Base-by-base conservation (phyloP, 2,888 invertebrate species). In the Hoplodrina ambigua region DNA sequence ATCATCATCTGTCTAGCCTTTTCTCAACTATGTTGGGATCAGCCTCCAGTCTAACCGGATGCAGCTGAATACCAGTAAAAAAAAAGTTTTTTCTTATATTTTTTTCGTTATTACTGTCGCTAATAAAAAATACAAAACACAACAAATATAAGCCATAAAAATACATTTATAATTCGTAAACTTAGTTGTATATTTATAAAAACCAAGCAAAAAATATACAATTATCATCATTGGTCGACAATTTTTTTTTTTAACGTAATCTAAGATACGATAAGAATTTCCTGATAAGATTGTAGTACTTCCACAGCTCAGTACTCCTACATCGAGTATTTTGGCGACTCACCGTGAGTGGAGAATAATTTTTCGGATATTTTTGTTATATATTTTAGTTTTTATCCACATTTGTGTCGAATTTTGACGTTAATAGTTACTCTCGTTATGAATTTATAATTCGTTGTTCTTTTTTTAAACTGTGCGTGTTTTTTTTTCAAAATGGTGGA, bases 231-330 rank as follows among this genome's bases (percentile, higher is more conserved):
- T 62, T 67, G 52, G 50, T 49, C 11, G 46, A 62, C 61, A 74
- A 46, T 44, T 11, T n/a, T 73, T 75, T 66, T 73, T 61, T 66
- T 73, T 61, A 62, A 60, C 59, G 33, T 79, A 72, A 78, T 44
- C 46, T 58, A 46, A 74, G 79, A 61, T 74, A 61, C 0, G 80
- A 76, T 76, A 75, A 79, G 0, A 0, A 8, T 0, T n/a, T 37
- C 44, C 11, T 62, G 76, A 76, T 76, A 80, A 76, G 80, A 76
- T 76, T 66, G 17, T 46, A 2, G 2, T 37, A 19, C 19, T 49
- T 60, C 25, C 10, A 55, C 4, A 52, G 25, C 11, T 6, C 20
- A 37, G 55, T 41, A 59, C 68, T 75, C 11, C 4, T 49, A 56
- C 58, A 67, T n/a, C 37, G 52, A 15, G 0, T 15, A 59, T 76